Evolutionary conservation across 2,888 invertebrate species (phyloP).

Genomic region (Pardosa pseudoannulata): DNA sequence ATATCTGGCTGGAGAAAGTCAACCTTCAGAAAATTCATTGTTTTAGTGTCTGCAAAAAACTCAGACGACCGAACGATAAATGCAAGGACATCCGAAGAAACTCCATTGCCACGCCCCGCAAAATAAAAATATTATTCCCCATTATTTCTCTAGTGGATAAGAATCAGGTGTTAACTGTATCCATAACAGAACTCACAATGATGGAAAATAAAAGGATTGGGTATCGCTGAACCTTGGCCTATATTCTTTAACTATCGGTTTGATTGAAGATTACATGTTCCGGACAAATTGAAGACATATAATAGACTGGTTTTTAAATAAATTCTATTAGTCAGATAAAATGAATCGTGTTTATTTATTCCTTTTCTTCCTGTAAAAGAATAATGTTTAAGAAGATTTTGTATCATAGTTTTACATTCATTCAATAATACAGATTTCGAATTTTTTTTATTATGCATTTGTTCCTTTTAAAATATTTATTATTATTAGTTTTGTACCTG

Average conservation of each 20-base stretch:
- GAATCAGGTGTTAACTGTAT: constrained; percentile 51
- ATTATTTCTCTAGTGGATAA: constrained; percentile 33
- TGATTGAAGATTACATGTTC: constrained; percentile 42
- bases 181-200: constrained; percentile 39
- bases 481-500: no score
- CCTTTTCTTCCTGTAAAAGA: background rate
- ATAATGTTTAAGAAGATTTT: background rate
- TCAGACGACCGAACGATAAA: constrained; percentile 39
- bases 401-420: background rate
- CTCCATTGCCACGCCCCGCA: constrained; percentile 19
- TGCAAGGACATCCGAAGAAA: constrained; percentile 47
- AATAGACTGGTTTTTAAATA: constrained; percentile 18
- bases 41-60: constrained; percentile 3
- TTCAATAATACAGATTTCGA: no score
- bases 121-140: constrained; percentile 31
- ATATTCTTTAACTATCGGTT: constrained; percentile 32
- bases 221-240: constrained; percentile 52
- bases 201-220: background rate
- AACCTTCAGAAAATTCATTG: background rate
- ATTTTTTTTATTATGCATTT: no score
- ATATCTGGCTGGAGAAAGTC: background rate
- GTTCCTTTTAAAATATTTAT: no score
- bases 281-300: constrained; percentile 16
- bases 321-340: background rate
- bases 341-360: background rate